Conservation (phyloP, 2,888 invertebrate species). For the Drosophila affinis region DNA sequence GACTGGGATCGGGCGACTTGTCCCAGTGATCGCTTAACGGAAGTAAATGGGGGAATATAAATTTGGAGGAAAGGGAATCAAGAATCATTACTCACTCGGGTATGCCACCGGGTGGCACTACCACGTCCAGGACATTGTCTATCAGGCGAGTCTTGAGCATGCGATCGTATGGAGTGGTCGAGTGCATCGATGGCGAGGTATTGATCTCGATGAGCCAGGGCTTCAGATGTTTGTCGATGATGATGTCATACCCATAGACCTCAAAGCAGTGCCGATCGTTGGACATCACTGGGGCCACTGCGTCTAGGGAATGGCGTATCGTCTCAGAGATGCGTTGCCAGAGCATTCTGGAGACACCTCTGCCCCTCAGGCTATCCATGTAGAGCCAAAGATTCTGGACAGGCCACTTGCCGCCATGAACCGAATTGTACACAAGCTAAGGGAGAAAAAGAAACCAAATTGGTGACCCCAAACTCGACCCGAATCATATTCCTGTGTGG, state of each 20-base stretch:
- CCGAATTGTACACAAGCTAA: constrained; percentile 93
- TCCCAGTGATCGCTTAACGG: constrained; percentile 89
- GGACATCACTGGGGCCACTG: constrained; percentile 96
- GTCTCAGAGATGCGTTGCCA: constrained; percentile 95
- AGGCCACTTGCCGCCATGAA: constrained; percentile 97
- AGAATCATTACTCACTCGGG: constrained; percentile 87
- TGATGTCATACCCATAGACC: constrained; percentile 97
- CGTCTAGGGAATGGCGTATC: constrained; percentile 96
- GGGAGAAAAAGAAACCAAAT: not conserved
- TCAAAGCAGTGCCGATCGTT: constrained; percentile 91
- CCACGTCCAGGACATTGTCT: constrained; percentile 95
- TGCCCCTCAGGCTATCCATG: constrained; percentile 95
- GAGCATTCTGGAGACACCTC: constrained; percentile 93
- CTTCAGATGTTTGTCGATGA: constrained; percentile 96
- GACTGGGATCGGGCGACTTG: constrained; percentile 89
- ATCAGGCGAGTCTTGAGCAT: constrained; percentile 97
- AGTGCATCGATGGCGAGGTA: constrained; percentile 96
- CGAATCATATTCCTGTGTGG: not conserved
- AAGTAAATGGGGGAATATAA: constrained; percentile 19
- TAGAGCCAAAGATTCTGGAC: constrained; percentile 95
- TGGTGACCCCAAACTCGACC: not conserved
- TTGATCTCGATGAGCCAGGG: constrained; percentile 98
- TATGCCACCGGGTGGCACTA: constrained; percentile 93
- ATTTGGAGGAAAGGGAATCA: not conserved
- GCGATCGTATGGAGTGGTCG: constrained; percentile 96